A percentile compares a stretch with the other conserved stretches of the same genome.
Conservation (phyloP, 2,888 invertebrate genomes). For the Mayetiola destructor region DNA sequence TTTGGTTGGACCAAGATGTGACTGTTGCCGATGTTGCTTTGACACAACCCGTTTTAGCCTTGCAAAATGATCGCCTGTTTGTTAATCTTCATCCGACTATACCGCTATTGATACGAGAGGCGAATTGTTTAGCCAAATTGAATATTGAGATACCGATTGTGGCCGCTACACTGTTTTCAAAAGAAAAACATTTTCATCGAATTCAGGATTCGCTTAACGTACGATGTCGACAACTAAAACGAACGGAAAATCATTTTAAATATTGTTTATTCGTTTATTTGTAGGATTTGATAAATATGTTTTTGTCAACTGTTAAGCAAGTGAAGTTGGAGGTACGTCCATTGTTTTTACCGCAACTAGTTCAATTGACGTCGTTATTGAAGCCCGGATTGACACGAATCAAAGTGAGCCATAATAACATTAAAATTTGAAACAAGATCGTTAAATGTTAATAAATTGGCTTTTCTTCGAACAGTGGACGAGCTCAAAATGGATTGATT, state of each 20-base stretch:
- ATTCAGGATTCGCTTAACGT: conserved; percentile 66
- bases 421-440: neutral
- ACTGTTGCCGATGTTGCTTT: conserved; percentile 34
- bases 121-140: conserved; percentile 72
- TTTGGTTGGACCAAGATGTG: conserved; percentile 73
- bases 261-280: conserved; percentile 19
- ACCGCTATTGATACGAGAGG: conserved; percentile 62
- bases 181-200: conserved; percentile 58
- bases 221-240: conserved; percentile 18
- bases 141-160: conserved; percentile 67
- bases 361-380: conserved; percentile 65
- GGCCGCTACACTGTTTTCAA: conserved; percentile 61
- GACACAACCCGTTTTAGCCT: conserved; percentile 30
- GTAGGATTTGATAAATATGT: conserved; percentile 64
- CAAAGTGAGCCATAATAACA: conserved; percentile 32
- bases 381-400: conserved; percentile 66
- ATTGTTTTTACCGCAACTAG: conserved; percentile 73
- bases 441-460: neutral
- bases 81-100: conserved; percentile 68
- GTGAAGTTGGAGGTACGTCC: conserved; percentile 83
- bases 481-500: conserved; percentile 63
- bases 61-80: conserved; percentile 44
- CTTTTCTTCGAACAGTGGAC: conserved; percentile 50
- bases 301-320: conserved; percentile 51
- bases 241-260: neutral